Conservation (phyloP, 2,113 vertebrate genomes). For the Ia io region DNA sequence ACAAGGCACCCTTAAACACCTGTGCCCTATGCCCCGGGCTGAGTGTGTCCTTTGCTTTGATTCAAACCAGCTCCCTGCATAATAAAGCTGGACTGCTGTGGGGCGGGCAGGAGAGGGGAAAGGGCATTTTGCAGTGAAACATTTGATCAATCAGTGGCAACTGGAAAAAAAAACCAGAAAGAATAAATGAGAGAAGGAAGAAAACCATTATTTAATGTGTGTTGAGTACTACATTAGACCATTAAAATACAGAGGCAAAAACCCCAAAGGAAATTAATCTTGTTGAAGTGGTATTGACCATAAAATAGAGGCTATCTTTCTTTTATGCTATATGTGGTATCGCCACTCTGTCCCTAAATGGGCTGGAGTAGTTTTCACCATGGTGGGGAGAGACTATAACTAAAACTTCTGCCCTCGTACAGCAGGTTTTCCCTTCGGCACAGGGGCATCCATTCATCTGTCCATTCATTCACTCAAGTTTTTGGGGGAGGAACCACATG, state of each 20-base stretch:
- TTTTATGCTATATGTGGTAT: not conserved
- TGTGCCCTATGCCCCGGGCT: not conserved
- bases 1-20: not conserved
- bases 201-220: not conserved
- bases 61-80: not conserved
- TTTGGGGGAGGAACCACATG: not conserved
- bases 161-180: not conserved
- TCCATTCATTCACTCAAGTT: not conserved
- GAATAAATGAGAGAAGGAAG: not conserved
- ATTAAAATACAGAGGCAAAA: conserved; percentile 37
- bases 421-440: not conserved
- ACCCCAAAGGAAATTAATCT: conserved; percentile 28
- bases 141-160: not conserved
- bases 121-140: not conserved
- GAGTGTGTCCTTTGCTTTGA: not conserved
- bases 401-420: not conserved
- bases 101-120: not conserved
- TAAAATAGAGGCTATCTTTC: not conserved
- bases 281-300: not conserved
- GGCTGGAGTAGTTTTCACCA: not conserved
- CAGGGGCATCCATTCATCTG: not conserved
- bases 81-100: not conserved
- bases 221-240: not conserved
- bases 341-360: not conserved
- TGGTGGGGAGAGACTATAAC: too few species aligned